These are phyloP conservation scores for Portunus trituberculatus DNA, from an alignment of 1,140 invertebrate species.

Conservation along the genomic window DNA sequence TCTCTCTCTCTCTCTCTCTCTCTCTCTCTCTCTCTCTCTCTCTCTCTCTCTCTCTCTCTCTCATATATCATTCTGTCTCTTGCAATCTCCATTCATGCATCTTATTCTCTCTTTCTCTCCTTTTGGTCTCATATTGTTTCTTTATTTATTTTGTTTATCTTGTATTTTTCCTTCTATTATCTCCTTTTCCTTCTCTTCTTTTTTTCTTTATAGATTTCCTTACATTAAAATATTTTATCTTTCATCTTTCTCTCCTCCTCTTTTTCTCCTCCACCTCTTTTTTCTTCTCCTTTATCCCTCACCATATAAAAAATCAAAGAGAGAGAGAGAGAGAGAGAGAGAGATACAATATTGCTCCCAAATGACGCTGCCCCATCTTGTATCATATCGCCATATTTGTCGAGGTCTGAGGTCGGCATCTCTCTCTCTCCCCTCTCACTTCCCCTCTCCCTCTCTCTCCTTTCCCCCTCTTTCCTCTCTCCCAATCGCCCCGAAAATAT, in stretches of 20 bases:
- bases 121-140: neutral
- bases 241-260: neutral
- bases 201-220: too few relatives aligned
- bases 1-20: neutral
- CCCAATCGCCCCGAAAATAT: conserved; percentile 51
- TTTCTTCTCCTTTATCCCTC: neutral
- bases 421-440: neutral
- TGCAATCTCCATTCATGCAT: neutral
- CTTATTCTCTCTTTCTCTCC: conserved; percentile 15
- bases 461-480: neutral
- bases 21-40: neutral
- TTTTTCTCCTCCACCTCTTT: neutral
- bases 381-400: conserved; percentile 59
- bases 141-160: neutral
- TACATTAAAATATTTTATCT: too few relatives aligned
- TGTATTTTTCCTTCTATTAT: neutral
- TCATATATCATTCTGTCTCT: neutral
- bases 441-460: neutral
- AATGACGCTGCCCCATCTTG: conserved; percentile 29
- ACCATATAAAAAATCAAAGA: neutral
- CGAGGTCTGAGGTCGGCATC: conserved; percentile 43
- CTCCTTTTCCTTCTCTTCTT: neutral
- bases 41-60: neutral
- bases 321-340: neutral
- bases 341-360: conserved; percentile 30